Conservation (phyloP, 2,888 invertebrate genomes). For the Cybosia mesomella region DNA sequence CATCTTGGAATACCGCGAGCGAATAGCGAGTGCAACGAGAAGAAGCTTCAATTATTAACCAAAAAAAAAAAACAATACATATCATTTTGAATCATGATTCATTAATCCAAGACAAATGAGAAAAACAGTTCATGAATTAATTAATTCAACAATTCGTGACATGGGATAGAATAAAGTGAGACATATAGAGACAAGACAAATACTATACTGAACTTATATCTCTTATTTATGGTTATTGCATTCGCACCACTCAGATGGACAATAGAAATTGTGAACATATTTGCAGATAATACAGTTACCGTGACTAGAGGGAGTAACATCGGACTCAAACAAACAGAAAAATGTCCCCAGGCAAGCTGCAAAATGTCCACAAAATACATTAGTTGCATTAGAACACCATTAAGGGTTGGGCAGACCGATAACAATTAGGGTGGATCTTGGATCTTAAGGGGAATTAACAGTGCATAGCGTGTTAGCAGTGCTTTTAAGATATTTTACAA, state of each 20-base stretch:
- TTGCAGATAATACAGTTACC: conserved; percentile 85
- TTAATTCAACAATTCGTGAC: not conserved
- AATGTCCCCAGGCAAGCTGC: conserved; percentile 85
- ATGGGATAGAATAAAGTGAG: conserved; percentile 56
- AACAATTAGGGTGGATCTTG: conserved; percentile 85
- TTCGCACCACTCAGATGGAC: conserved; percentile 77
- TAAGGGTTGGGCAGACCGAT: conserved; percentile 81
- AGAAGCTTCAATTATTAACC: not conserved
- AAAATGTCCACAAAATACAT: conserved; percentile 87
- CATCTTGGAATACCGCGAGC: not conserved
- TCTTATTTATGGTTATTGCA: conserved; percentile 82
- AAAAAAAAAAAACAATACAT: not conserved
- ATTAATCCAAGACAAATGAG: not conserved
- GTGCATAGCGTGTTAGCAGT: conserved; percentile 76
- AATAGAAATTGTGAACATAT: conserved; percentile 86
- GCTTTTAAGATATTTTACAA: conserved; percentile 65
- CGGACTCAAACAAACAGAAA: conserved; percentile 82
- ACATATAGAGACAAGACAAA: conserved; percentile 59
- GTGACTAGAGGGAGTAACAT: conserved; percentile 72
- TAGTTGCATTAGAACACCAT: conserved; percentile 86
- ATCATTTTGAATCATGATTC: not conserved
- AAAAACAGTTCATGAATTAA: not conserved
- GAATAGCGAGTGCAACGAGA: no score
- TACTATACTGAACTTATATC: conserved; percentile 63
- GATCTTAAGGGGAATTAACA: conserved; percentile 84